Evolutionary conservation across 2,113 vertebrate genomes (phyloP), one percentile per base, ranked within the genome.

Genomic region (Butorides virescens): DNA sequence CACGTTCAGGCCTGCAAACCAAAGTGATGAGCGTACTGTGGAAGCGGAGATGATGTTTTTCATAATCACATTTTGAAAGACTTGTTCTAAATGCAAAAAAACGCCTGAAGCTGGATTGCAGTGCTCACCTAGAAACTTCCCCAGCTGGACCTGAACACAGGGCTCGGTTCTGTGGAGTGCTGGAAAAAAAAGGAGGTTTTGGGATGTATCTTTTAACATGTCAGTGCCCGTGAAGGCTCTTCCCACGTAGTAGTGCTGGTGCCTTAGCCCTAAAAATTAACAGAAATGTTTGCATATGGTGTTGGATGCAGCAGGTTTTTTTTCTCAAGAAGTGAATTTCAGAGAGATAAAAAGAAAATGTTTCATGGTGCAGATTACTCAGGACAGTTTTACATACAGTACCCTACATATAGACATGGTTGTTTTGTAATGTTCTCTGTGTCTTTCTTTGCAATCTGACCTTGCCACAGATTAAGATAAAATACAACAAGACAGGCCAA

Each of bases 181-280:
- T 91, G 72, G 49, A 9, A 36, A 85, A 37, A 37, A 52, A 32
- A 58, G 68, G 49, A 4, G 32, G 39, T 49, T 87, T 76, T 27
- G 37, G 36, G 46, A 66, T 95, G 6, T 83, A 46, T 82, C 37
- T 62, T 65, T 36, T 93, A 52, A 36, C 9, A 14, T 37, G n/a
- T 94, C 68, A 81, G 27, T 62, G 61, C 63, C 78, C 70, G 10
- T 20, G 37, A 76, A 87, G 58, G 58, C 26, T 87, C 53, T 86
- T 93, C 49, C 56, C 61, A 36, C 4, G 1, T 77, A 65, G 46
- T n/a, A 63, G 39, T 67, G 49, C 75, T 94, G 82, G 88, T 93
- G 94, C 96, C 96, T 97, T 96, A 95, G 50, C 56, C 68, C 70
- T 83, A 55, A 86, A 89, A 88, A 66, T 56, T 50, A 92, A 90